A percentile compares a stretch with the other conserved stretches of the same genome.
These are phyloP conservation scores for Leptura quadrifasciata DNA, from an alignment of 2,888 invertebrate genomes.

Conservation along the genomic window DNA sequence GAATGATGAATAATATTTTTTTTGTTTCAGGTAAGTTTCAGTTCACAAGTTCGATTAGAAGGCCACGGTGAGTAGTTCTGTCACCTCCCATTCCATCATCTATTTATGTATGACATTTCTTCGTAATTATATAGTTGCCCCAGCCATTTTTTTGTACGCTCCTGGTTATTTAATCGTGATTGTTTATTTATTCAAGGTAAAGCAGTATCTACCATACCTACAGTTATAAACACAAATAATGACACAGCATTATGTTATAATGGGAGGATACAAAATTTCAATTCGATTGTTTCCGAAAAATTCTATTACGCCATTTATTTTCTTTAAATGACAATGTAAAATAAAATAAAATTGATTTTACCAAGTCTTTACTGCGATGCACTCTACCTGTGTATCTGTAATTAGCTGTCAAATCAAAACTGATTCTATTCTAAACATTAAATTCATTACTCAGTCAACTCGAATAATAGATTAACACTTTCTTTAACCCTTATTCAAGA, in stretches of 20 bases:
- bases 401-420: constrained; percentile 17
- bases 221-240: constrained; percentile 27
- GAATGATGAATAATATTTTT: background rate
- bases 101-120: constrained; percentile 27
- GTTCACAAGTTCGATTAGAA: background rate
- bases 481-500: background rate
- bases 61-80: constrained; percentile 32
- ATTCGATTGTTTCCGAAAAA: constrained; percentile 1
- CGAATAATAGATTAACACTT: background rate
- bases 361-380: too few relatives aligned
- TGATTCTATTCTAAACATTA: constrained; percentile 11
- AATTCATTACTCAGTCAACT: constrained; percentile 12
- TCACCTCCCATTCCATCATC: constrained; percentile 18
- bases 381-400: background rate
- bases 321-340: constrained; percentile 5
- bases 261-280: constrained; percentile 8
- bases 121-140: constrained; percentile 14
- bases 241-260: constrained; percentile 17
- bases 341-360: constrained; percentile 5
- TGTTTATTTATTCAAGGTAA: constrained; percentile 34
- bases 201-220: constrained; percentile 5
- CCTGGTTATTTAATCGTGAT: constrained; percentile 25
- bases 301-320: constrained; percentile 1
- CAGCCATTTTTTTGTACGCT: constrained; percentile 22
- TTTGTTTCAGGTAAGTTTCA: constrained; percentile 38